These are phyloP conservation scores for Galbula dea DNA, from an alignment of 2,113 vertebrate genomes.

Conservation along the genomic window DNA sequence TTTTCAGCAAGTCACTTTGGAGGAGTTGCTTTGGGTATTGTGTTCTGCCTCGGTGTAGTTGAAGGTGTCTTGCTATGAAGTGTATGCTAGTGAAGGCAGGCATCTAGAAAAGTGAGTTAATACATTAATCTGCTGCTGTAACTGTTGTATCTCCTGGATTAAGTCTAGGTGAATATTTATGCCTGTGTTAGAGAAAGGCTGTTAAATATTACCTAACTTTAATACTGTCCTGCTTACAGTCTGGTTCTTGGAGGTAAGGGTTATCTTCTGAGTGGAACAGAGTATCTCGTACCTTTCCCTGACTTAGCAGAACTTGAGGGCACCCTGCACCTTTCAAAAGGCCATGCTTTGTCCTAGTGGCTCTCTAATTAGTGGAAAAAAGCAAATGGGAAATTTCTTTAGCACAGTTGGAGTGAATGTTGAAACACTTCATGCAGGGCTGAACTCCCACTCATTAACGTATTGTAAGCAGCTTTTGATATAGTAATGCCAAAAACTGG, in stretches of 20 bases:
- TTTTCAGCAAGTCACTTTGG: background rate
- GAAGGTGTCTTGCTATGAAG: background rate
- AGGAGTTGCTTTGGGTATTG: background rate
- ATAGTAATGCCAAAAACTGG: background rate
- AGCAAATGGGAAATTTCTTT: background rate
- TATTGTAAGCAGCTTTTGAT: background rate
- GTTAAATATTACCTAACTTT: background rate
- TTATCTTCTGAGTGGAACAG: background rate
- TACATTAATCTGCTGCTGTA: accelerated
- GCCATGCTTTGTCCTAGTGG: background rate
- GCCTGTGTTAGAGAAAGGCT: background rate
- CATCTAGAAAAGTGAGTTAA: background rate
- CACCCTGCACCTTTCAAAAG: background rate
- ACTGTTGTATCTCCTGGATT: background rate
- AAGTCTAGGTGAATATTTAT: background rate
- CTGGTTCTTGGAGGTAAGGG: background rate
- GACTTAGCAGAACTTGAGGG: background rate
- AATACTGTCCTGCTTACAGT: background rate
- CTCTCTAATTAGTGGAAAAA: conserved; percentile 12
- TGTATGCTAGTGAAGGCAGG: no score
- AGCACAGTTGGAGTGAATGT: conserved; percentile 6
- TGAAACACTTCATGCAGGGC: background rate
- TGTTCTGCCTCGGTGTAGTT: background rate
- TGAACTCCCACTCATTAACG: background rate
- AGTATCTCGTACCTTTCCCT: background rate